Conservation (phyloP, 2,113 vertebrate species). For the Cephalopterus ornatus region DNA sequence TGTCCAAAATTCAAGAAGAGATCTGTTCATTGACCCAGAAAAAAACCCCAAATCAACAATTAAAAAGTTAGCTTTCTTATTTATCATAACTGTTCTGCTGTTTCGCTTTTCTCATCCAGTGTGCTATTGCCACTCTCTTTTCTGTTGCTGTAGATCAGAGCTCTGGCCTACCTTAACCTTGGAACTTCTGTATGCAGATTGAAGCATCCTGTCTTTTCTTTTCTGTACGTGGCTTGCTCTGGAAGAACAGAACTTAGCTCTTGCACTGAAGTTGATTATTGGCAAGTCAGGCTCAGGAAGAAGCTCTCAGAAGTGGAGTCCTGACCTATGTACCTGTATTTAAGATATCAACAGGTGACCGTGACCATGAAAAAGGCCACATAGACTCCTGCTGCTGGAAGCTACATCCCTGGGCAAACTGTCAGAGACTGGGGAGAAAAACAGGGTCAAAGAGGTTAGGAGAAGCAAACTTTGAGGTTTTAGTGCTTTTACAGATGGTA, state of each 20-base stretch:
- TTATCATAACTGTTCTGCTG: neutral
- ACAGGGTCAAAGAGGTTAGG: neutral
- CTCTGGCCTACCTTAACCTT: neutral
- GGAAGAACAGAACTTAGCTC: neutral
- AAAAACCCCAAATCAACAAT: no score
- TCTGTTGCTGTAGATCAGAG: neutral
- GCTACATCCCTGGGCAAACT: neutral
- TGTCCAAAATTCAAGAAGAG: neutral
- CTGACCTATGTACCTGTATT: neutral
- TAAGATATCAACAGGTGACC: neutral
- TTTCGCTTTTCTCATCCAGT: neutral
- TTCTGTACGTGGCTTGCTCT: neutral
- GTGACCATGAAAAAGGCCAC: neutral
- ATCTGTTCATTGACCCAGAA: neutral
- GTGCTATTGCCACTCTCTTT: neutral
- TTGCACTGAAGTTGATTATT: neutral
- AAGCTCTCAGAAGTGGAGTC: neutral
- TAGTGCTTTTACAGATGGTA: neutral
- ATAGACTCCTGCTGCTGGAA: neutral
- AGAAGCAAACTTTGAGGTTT: neutral
- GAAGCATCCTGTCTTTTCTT: neutral
- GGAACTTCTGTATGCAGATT: neutral
- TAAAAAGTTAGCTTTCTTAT: neutral
- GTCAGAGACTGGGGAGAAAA: neutral
- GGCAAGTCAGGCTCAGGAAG: neutral